Evolutionary conservation across 1,140 invertebrate genomes (phyloP).

Genomic region (Antheraea mylitta): DNA sequence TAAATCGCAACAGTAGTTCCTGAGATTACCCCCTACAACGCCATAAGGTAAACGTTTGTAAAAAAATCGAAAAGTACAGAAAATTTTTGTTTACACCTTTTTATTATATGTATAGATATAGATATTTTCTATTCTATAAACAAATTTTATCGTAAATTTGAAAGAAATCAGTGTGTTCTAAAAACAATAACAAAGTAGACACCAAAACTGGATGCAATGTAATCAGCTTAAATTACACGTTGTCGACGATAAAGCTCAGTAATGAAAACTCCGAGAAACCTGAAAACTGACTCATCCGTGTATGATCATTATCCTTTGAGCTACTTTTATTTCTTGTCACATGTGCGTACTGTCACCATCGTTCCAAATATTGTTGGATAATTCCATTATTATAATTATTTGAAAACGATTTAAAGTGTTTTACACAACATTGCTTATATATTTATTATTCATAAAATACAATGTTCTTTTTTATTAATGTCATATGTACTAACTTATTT

Average conservation of each 20-base stretch:
- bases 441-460: no score
- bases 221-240: constrained; percentile 5
- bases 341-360: constrained; percentile 26
- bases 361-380: neutral
- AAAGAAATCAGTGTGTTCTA: neutral
- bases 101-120: no score
- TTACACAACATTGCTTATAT: no score
- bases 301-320: constrained; percentile 47
- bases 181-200: neutral
- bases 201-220: neutral
- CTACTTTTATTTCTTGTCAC: constrained; percentile 60
- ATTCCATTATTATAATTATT: neutral
- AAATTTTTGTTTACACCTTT: no score
- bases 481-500: no score
- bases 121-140: no score
- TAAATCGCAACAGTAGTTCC: no score
- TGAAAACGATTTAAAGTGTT: no score
- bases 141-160: neutral
- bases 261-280: constrained; percentile 30
- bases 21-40: no score
- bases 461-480: no score
- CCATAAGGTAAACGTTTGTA: no score
- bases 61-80: no score
- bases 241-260: constrained; percentile 15
- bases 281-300: constrained; percentile 39